These are phyloP conservation scores for Dioctria linearis DNA, from an alignment of 2,888 invertebrate genomes.

Conservation along the genomic window DNA sequence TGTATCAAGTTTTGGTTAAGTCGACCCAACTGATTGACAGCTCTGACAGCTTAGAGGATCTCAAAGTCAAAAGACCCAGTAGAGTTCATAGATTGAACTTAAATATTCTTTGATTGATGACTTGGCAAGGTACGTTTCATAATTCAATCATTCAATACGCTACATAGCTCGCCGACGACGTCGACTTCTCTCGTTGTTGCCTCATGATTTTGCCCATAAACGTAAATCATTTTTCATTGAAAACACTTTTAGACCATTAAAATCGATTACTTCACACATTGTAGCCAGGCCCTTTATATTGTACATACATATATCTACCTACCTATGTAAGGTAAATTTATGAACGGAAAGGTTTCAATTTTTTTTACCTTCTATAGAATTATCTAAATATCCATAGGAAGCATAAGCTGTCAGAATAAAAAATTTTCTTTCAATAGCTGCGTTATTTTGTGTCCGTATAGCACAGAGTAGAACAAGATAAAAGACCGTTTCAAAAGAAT, in stretches of 20 bases:
- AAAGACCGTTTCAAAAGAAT: too few relatives aligned
- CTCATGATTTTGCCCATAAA: neutral
- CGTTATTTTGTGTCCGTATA: too few relatives aligned
- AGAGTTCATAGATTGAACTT: slow-evolving; percentile 28
- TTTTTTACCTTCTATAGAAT: too few relatives aligned
- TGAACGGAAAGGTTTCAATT: too few relatives aligned
- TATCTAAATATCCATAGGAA: too few relatives aligned
- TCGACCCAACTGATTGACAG: slow-evolving; percentile 27
- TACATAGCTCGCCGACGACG: neutral
- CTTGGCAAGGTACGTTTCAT: slow-evolving; percentile 43
- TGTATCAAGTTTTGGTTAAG: slow-evolving; percentile 17
- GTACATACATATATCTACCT: too few relatives aligned
- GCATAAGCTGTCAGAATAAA: too few relatives aligned
- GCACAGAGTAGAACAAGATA: too few relatives aligned
- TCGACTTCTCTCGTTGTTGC: neutral
- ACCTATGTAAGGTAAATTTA: too few relatives aligned
- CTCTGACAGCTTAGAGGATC: slow-evolving; percentile 15
- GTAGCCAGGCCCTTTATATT: neutral
- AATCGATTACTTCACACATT: neutral
- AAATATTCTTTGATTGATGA: slow-evolving; percentile 48
- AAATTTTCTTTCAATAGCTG: too few relatives aligned
- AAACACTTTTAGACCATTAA: neutral
- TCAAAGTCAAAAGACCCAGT: slow-evolving; percentile 20
- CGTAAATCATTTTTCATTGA: slow-evolving; percentile 21
- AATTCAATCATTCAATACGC: slow-evolving; percentile 48